Base-by-base conservation (phyloP, 2,888 invertebrate species). In the Cephus spinipes region DNA sequence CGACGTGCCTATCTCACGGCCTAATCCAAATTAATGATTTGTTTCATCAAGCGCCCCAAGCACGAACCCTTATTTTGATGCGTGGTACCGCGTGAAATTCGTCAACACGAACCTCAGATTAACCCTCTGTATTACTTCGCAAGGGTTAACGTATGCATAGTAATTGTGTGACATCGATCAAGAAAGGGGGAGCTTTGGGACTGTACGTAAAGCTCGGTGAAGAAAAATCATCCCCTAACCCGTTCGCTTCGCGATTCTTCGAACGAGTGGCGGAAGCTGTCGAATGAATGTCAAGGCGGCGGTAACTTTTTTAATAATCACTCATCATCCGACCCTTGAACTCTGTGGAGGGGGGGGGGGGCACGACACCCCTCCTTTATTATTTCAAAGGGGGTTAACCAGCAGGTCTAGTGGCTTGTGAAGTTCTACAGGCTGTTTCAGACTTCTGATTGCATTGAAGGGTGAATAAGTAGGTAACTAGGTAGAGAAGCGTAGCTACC, bases 231-330 rank as follows among this genome's bases (percentile, higher is more conserved):
- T 55, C 55, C 55, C 55, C 9, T 23, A 55, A 55, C 23, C 55
- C 55, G 55, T 6, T 0, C 6, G 55, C 15, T 4, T 9, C 2
- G 15, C 9, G 9, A 55, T 55, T 55, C 23, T 9, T 55, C 6
- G 23, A 55, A 55, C 23, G 55, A 23, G 9, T 6, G 23, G 55
- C 55, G 23, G 9, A 55, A 23, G 55, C 55, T 55, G 23, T 23
- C 23, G 9, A 55, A 55, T 35, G 75, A 76, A 74, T 80, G 79
- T 79, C 78, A 79, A 73, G 77, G 74, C 9, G 55, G 9, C 75
- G 71, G 15, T 23, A 83, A 81, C 79, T 83, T 83, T 81, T 79
- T 80, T 81, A 73, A 79, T 81, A 83, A 77, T 77, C 77, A 81
- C 76, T 83, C 74, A 80, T 79, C 77, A 74, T 31, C 78, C 73